phyloP scores from a whole-genome alignment of 2,113 vertebrate species.

The Narcine bancroftii region DNA sequence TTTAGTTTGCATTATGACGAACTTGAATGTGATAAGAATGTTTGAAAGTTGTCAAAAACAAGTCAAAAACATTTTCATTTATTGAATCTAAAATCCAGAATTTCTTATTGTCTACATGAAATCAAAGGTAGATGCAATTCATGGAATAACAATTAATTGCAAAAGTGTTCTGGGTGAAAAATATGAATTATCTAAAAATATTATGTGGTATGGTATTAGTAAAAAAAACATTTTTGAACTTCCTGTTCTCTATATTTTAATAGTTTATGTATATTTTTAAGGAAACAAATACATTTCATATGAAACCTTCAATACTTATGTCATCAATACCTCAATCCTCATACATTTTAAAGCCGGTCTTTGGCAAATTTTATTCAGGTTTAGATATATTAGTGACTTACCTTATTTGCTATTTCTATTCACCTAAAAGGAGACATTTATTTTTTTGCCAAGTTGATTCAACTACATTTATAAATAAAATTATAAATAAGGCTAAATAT shows the following conservation, averaged over 20 bases:
- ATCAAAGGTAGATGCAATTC: not conserved
- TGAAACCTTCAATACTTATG: not conserved
- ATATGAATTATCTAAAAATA: not conserved
- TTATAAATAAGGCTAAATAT: not conserved
- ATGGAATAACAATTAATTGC: not conserved
- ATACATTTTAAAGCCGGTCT: not conserved
- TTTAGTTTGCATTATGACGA: conserved; percentile 4
- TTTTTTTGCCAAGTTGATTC: not conserved
- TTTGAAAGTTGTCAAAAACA: not conserved
- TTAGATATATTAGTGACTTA: not conserved
- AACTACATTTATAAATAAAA: not conserved
- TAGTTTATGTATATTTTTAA: not conserved
- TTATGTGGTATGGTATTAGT: not conserved
- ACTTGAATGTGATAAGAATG: not conserved
- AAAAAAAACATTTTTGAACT: not conserved
- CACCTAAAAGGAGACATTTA: not conserved
- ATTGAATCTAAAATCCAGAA: not conserved
- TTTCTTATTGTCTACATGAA: conserved; percentile 18
- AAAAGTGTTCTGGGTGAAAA: not conserved
- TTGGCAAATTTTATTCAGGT: not conserved
- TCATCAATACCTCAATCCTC: not conserved
- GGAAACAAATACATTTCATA: not conserved
- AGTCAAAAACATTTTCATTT: not conserved
- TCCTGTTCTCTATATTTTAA: not conserved
- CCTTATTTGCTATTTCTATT: not conserved